phyloP scores from a whole-genome alignment of 2,888 invertebrate genomes.

The Caenorhabditis drosophilae region DNA sequence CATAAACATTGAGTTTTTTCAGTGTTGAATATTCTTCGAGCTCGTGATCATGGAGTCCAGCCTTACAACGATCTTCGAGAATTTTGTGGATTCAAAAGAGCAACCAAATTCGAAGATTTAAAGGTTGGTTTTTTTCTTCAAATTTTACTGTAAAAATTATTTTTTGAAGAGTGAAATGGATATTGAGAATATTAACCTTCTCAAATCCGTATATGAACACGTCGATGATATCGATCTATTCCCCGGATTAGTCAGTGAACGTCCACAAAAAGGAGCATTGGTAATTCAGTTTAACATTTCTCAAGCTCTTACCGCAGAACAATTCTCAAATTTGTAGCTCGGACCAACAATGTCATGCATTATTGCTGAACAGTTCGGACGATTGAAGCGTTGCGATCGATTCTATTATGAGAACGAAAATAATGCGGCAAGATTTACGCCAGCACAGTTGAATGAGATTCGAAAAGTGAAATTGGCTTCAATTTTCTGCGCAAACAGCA shows the following conservation, averaged over 20 bases:
- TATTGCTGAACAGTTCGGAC: slow-evolving; percentile 81
- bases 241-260: slow-evolving; percentile 88
- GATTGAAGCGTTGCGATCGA: slow-evolving; percentile 81
- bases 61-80: slow-evolving; percentile 79
- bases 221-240: slow-evolving; percentile 94
- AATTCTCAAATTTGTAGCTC: slow-evolving; percentile 69
- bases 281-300: slow-evolving; percentile 65
- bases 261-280: slow-evolving; percentile 79
- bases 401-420: slow-evolving; percentile 81
- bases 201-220: slow-evolving; percentile 72
- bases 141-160: too few species aligned
- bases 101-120: slow-evolving; percentile 84
- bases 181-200: slow-evolving; percentile 72
- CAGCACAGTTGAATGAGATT: slow-evolving; percentile 81
- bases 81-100: slow-evolving; percentile 83
- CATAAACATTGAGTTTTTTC: background rate
- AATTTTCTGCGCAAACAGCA: slow-evolving; percentile 86
- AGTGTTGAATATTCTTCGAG: slow-evolving; percentile 84
- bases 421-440: slow-evolving; percentile 64
- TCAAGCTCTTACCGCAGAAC: background rate
- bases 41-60: slow-evolving; percentile 85
- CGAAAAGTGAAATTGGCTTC: slow-evolving; percentile 85
- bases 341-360: slow-evolving; percentile 96
- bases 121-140: too few species aligned
- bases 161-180: slow-evolving; percentile 78